Percentiles rank a stretch among this genome's conserved stretches.
phyloP scores from a whole-genome alignment of 1,140 invertebrate species.

The Ceratina calcarata region DNA sequence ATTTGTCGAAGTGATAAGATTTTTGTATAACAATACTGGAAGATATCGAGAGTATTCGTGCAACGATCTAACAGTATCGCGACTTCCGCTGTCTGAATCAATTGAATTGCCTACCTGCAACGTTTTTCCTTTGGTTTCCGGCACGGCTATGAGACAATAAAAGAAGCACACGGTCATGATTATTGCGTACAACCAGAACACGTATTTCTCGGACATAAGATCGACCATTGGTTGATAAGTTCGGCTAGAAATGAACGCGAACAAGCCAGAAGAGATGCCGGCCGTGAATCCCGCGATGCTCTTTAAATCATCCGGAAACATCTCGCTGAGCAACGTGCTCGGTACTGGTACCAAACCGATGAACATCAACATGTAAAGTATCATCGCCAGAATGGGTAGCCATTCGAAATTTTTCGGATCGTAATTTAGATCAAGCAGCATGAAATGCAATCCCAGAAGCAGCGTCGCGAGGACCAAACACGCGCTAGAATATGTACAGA shows the following conservation, averaged over 20 bases:
- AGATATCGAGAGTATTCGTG: too few species aligned
- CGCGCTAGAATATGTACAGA: conserved; percentile 77
- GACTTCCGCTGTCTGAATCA: not conserved
- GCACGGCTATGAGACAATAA: conserved; percentile 85
- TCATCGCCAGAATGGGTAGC: conserved; percentile 48
- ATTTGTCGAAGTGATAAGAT: too few species aligned
- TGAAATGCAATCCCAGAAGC: conserved; percentile 84
- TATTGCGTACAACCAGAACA: conserved; percentile 88
- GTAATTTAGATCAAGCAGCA: conserved; percentile 79
- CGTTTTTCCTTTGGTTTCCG: conserved; percentile 92
- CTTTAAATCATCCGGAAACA: conserved; percentile 87
- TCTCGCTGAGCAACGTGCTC: conserved; percentile 86
- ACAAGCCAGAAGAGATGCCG: conserved; percentile 86
- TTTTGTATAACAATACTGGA: too few species aligned
- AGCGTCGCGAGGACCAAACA: conserved; percentile 81
- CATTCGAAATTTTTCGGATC: conserved; percentile 73
- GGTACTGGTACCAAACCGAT: conserved; percentile 87
- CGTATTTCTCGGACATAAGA: conserved; percentile 83
- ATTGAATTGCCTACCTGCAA: conserved; percentile 74
- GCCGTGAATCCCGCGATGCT: conserved; percentile 86
- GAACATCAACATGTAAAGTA: conserved; percentile 74
- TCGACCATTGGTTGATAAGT: conserved; percentile 85
- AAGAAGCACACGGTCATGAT: conserved; percentile 84
- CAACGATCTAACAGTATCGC: not conserved
- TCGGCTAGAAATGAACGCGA: conserved; percentile 88